Base-by-base conservation (phyloP, 2,797 vertebrate species). In the Numenius phaeopus region DNA sequence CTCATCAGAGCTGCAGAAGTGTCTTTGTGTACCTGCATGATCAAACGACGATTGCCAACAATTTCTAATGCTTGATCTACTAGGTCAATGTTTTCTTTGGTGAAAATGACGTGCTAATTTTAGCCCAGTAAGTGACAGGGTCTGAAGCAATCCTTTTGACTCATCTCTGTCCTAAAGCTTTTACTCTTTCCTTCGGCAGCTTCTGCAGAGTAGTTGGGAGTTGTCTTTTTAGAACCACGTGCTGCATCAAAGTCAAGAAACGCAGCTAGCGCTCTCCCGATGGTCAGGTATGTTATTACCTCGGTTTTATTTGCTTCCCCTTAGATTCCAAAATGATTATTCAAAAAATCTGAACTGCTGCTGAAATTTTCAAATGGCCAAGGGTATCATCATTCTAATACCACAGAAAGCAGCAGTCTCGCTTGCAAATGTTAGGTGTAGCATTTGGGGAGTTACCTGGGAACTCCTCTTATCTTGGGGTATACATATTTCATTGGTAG, bases 191-290 rank as follows among this genome's bases (percentile, higher is more conserved):
- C 24, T 61, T 59, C 32, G 19, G 11, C 47, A 59, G 24, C 22
- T 83, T 77, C 18, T 29, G n/a, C 27, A 37, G n/a, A 47, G 37
- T 58, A 42, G 32, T 12, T 69, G 37, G 14, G 37, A 62, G 17
- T 66, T 77, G 20, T 34, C 46, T n/a, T 58, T 32, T 55, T 59
- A 58, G 58, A 84, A 27, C 26, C 32, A 27, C 0, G 0, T 69
- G 18, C 19, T 79, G 61, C 4, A 3, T 69, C 70, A 52, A 37
- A 84, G 15, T 46, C 49, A 42, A 59, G 26, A 61, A 61, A 61
- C 21, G 15, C 40, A 79, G 24, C 32, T 84, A 0, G 1, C 61
- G 54, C 29, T 94, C 44, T 82, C 1, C 0, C 1, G 2, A 9
- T 40, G 42, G 10, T 27, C 37, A 37, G 29, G 30, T 82, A 16